Evolutionary conservation across 1,140 invertebrate species (phyloP).

Genomic region (Aphis gossypii): DNA sequence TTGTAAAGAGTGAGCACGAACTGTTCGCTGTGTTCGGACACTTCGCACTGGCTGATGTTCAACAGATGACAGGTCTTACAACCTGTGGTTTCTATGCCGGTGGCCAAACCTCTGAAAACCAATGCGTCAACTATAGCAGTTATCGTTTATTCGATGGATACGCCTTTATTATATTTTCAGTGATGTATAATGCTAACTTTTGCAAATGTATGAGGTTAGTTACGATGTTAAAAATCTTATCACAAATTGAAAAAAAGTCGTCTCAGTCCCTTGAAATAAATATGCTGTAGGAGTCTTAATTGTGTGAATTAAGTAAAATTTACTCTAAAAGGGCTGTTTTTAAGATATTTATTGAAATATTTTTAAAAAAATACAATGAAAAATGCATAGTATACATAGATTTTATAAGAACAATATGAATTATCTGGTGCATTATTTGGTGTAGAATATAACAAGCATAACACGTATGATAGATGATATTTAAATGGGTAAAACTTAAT

Average conservation of each 20-base stretch:
- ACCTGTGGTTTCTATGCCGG: neutral
- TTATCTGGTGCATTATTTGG: neutral
- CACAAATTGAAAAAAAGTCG: no score
- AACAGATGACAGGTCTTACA: slow-evolving; percentile 61
- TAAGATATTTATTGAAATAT: neutral
- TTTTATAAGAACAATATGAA: neutral
- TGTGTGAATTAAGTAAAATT: neutral
- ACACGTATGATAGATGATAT: neutral
- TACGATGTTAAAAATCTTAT: neutral
- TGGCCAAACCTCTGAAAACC: neutral
- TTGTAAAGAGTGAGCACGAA: slow-evolving; percentile 67
- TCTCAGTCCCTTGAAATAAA: neutral
- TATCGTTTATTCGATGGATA: neutral
- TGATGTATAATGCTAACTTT: neutral
- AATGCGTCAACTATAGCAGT: neutral
- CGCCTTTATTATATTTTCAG: neutral
- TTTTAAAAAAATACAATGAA: no score
- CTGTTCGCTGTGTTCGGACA: slow-evolving; percentile 65
- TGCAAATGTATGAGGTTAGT: neutral
- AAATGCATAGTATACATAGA: no score
- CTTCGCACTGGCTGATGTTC: slow-evolving; percentile 68
- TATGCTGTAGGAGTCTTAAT: neutral
- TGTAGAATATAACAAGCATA: neutral
- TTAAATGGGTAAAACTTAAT: neutral
- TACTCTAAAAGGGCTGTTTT: neutral